Evolutionary conservation across 2,797 vertebrate genomes (phyloP), one percentile per base, ranked within the genome.

Genomic region (Dromococcyx pavoninus): DNA sequence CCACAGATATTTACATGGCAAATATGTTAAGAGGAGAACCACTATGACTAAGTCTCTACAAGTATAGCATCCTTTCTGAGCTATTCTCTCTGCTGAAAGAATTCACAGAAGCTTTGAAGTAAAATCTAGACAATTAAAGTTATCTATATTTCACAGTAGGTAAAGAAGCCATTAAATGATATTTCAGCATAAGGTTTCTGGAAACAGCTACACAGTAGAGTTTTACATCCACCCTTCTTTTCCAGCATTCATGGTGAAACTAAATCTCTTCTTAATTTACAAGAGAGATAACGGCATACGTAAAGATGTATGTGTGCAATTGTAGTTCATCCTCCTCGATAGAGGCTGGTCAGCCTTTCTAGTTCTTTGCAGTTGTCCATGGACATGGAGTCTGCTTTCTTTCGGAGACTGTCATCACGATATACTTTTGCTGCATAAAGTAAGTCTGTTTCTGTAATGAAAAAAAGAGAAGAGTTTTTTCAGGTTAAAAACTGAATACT

Each of bases 331-430:
- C 98, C 99, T n/a, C 98, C 99, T 94, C 99, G 98, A 96, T 99
- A 99, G 81, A 99, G 97, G 95, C 98, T 98, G 92, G 99, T 99
- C 97, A 99, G 97, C 97, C 99, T 98, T 89, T 99, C 99, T 66
- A 99, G 93, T 93, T 99, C 99, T 97, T 98, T 99, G 97, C 99
- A 99, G 98, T 99, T 99, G 80, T 99, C 99, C 99, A 99, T 99
- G 95, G 98, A 98, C 98, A 99, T 98, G 67, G 99, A 98, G 32
- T 99, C 99, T 6, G 99, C 99, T 97, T 99, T 99, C 97, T 98
- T 98, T 82, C 98, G 98, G 91, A 99, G 98, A 21, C 99, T 98
- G 23, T 99, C 99, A 3, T 99, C 99, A 83, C 99, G 98, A 97
- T 99, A 99, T 2, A 99, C 99, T 96, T 99, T 99, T 48, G 99